These are phyloP conservation scores for Siniperca obscura DNA, from an alignment of 2,797 vertebrate genomes.

Conservation along the genomic window DNA sequence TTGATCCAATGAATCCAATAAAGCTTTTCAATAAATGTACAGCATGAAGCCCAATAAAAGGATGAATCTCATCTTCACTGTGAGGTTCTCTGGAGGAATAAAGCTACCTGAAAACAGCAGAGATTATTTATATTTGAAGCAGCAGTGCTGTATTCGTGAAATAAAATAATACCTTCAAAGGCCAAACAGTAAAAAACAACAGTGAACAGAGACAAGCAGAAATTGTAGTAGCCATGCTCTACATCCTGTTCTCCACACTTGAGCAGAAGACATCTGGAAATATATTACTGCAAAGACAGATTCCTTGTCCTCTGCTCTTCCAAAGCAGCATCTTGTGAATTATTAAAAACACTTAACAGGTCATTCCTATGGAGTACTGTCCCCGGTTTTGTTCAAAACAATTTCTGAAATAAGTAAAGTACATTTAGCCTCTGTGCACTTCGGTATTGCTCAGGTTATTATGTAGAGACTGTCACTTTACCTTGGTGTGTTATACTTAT, in stretches of 20 bases:
- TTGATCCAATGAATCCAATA: slow-evolving; percentile 59
- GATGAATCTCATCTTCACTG: slow-evolving; percentile 39
- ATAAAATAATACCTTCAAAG: slow-evolving; percentile 42
- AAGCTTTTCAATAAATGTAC: slow-evolving; percentile 55
- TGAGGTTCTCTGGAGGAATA: slow-evolving; percentile 51
- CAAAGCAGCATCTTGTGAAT: slow-evolving; percentile 72
- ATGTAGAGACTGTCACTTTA: background rate
- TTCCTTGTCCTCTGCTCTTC: slow-evolving; percentile 67
- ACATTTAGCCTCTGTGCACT: slow-evolving; percentile 36
- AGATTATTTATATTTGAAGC: slow-evolving; percentile 54
- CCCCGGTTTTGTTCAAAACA: slow-evolving; percentile 47
- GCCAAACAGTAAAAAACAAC: slow-evolving; percentile 25
- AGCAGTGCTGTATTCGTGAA: slow-evolving; percentile 29
- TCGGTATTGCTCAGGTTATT: slow-evolving; percentile 3
- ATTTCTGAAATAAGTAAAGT: slow-evolving; percentile 42
- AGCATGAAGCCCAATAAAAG: slow-evolving; percentile 49
- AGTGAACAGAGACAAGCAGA: slow-evolving; percentile 19
- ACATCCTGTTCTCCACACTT: slow-evolving; percentile 35
- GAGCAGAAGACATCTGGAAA: slow-evolving; percentile 46
- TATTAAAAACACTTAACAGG: slow-evolving; percentile 79
- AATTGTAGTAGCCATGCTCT: slow-evolving; percentile 12
- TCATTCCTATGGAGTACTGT: slow-evolving; percentile 62
- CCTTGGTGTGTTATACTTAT: background rate
- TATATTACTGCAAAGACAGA: slow-evolving; percentile 56
- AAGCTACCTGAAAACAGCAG: slow-evolving; percentile 42